Evolutionary conservation across 2,888 invertebrate genomes (phyloP), one percentile per base, ranked within the genome.

Genomic region (Eupeodes luniger): DNA sequence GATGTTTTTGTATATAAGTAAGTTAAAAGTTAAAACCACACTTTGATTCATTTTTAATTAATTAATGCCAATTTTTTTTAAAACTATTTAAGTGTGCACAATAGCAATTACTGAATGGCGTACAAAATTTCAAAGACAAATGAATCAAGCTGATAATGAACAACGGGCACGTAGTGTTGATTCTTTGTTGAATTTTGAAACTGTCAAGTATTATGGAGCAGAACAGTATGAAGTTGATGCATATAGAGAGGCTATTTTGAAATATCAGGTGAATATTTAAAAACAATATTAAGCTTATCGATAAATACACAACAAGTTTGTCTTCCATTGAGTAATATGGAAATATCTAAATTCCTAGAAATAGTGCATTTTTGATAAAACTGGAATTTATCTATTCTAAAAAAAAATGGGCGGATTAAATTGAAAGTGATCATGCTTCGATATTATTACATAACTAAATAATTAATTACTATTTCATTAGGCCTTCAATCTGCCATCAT

Each of bases 151-250:
- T 0, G 99, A 99, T 92, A 99, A 99, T 93, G 97, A 96, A 53
- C 96, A 97, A 84, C 96, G 98, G 91, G 97, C 98, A 6, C 95
- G 97, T 84, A 98, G 98, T 77, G 98, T 99, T 0, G 99, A 99
- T 94, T 99, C 99, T 0, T 94, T 99, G 76, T 95, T 99, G 14
- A 99, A 99, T 94, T 99, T 98, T 94, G 99, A 99, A 94, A 99
- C 99, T 0, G 99, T 99, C 0, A 99, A 99, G 93, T 99, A 99
- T 94, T 99, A 99, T 92, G 98, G 98, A 6, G 98, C 98, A 0
- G 99, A 99, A 93, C 92, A 95, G 1, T 99, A 98, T 93, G 99
- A 99, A 94, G 97, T 98, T 0, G 94, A 96, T 14, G 95, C 96
- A 12, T 99, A 98, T 92, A 95, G 96, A 89, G 96, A 96, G 19